Percentiles rank a stretch among this genome's conserved stretches.
Evolutionary conservation across 1,140 invertebrate species (phyloP).

Genomic region (Monomorium pharaonis): DNA sequence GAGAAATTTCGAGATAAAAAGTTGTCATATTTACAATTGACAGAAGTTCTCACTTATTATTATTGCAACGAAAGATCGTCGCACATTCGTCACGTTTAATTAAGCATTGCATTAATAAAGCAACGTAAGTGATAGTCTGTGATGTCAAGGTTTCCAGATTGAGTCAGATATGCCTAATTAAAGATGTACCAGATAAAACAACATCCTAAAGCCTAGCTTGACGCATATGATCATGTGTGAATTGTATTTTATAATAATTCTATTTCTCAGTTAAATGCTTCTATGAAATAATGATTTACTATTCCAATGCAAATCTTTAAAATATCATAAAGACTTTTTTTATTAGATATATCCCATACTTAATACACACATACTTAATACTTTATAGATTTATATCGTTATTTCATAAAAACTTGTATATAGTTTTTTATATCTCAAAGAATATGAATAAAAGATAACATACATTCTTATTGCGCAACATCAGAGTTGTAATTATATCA

Average conservation of each 20-base stretch:
- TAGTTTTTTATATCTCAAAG: too few species aligned
- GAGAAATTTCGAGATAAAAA: neutral
- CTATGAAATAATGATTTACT: neutral
- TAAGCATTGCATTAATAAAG: conserved; percentile 65
- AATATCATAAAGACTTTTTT: neutral
- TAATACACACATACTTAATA: too few species aligned
- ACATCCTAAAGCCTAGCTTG: neutral
- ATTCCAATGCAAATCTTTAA: neutral
- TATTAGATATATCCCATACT: neutral
- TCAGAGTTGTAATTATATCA: too few species aligned
- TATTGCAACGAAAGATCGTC: neutral
- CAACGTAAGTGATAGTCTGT: neutral
- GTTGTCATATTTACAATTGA: neutral
- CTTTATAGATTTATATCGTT: too few species aligned
- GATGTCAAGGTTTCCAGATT: conserved; percentile 60
- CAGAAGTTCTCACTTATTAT: neutral
- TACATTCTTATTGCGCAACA: too few species aligned
- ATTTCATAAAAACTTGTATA: too few species aligned
- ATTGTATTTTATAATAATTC: neutral
- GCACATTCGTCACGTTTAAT: conserved; percentile 45
- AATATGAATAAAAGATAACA: too few species aligned
- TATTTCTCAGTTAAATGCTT: neutral
- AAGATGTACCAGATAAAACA: conserved; percentile 17
- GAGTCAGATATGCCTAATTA: conserved; percentile 29
- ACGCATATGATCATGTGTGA: neutral